These are phyloP conservation scores for Alosa alosa DNA, from an alignment of 2,113 vertebrate genomes.

Conservation along the genomic window DNA sequence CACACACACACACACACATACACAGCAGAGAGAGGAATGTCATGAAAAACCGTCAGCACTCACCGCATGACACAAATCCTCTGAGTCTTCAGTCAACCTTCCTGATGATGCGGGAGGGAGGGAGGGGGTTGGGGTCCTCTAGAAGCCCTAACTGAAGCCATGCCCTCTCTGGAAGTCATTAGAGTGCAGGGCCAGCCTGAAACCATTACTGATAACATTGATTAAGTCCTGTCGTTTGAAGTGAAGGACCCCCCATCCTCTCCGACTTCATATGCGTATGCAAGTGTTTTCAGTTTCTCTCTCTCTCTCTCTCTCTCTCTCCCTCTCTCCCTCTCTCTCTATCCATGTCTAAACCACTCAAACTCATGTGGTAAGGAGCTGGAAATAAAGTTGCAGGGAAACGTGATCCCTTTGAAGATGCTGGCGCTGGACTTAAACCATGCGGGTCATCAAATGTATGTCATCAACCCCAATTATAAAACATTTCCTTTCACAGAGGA, in stretches of 20 bases:
- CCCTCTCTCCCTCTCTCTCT: slow-evolving; percentile 37
- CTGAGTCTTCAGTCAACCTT: slow-evolving; percentile 22
- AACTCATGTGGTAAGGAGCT: slow-evolving; percentile 54
- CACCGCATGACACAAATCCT: not conserved
- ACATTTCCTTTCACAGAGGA: slow-evolving; percentile 48
- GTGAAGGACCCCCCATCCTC: slow-evolving; percentile 60
- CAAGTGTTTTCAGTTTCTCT: slow-evolving; percentile 18
- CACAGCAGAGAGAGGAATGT: not conserved
- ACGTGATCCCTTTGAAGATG: slow-evolving; percentile 63
- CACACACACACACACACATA: slow-evolving; percentile 1
- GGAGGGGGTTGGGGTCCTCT: slow-evolving; percentile 22
- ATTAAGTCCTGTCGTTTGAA: slow-evolving; percentile 83
- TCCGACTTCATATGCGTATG: slow-evolving; percentile 22
- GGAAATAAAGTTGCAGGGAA: slow-evolving; percentile 64
- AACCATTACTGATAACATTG: slow-evolving; percentile 82
- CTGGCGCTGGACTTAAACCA: slow-evolving; percentile 47
- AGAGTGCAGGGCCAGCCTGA: slow-evolving; percentile 74
- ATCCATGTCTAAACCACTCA: slow-evolving; percentile 56
- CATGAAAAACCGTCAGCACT: not conserved
- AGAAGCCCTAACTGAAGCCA: slow-evolving; percentile 4
- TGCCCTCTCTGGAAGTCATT: slow-evolving; percentile 80
- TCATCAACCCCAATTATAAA: slow-evolving; percentile 57
- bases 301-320: slow-evolving; percentile 33
- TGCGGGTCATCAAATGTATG: slow-evolving; percentile 58
- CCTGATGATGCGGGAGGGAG: not conserved